These are phyloP conservation scores for Drosophila heteroneura DNA, from an alignment of 2,888 invertebrate genomes.

Conservation along the genomic window DNA sequence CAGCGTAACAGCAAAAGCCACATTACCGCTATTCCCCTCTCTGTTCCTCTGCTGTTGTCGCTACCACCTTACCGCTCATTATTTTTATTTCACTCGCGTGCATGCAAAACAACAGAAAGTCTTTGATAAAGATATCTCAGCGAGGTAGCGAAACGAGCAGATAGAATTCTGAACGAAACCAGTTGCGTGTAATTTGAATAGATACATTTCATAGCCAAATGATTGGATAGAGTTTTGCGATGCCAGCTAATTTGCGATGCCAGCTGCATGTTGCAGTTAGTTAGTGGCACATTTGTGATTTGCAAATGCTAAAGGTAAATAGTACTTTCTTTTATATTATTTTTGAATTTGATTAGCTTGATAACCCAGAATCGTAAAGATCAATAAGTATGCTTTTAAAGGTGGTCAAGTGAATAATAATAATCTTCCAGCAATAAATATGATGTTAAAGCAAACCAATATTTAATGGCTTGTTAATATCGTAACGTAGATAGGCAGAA, in stretches of 20 bases:
- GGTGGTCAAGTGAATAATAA: background rate
- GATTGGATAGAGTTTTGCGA: conserved; percentile 23
- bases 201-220: conserved; percentile 37
- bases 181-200: conserved; percentile 33
- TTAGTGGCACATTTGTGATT: background rate
- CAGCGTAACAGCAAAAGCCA: conserved; percentile 34
- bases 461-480: conserved; percentile 38
- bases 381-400: background rate
- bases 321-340: background rate
- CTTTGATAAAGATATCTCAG: conserved; percentile 54
- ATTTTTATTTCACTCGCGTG: conserved; percentile 74
- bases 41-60: background rate
- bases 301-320: background rate
- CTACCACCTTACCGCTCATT: conserved; percentile 46
- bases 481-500: conserved; percentile 15
- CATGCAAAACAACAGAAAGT: conserved; percentile 53
- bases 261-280: conserved; percentile 9
- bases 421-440: background rate
- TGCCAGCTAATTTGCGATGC: conserved; percentile 26
- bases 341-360: background rate
- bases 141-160: conserved; percentile 5
- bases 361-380: background rate
- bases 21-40: background rate
- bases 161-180: background rate
- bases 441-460: conserved; percentile 1